Conservation (phyloP, 2,797 vertebrate genomes). For the Squalus acanthias region DNA sequence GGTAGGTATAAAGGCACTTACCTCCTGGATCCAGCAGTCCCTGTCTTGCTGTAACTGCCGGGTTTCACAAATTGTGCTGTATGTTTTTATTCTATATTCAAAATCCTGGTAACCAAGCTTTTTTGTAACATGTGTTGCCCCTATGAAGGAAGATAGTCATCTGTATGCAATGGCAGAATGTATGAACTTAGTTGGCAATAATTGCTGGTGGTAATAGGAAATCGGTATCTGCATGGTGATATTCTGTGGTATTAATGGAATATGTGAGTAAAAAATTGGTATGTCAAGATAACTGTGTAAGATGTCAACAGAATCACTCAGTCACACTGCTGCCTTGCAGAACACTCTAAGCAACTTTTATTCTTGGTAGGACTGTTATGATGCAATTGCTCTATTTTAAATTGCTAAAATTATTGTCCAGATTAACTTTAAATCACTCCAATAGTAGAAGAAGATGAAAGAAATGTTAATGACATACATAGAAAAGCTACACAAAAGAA, state of each 20-base stretch:
- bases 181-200: neutral
- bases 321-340: neutral
- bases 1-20: no score
- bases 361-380: neutral
- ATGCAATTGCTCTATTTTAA: neutral
- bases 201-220: neutral
- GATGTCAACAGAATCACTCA: neutral
- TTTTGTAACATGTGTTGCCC: neutral
- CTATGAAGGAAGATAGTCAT: neutral
- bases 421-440: neutral
- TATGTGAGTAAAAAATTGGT: neutral
- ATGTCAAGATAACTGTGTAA: neutral
- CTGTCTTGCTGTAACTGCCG: no score
- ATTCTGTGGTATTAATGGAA: neutral
- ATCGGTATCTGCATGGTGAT: neutral
- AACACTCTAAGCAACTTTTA: neutral
- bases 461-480: neutral
- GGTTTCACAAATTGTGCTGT: neutral
- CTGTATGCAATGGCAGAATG: neutral
- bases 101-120: neutral
- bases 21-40: no score
- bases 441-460: neutral
- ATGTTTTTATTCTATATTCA: neutral
- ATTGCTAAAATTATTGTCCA: neutral
- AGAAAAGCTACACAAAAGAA: neutral